Evolutionary conservation across 92 coral and sea anemone genomes (phyloP).

Genomic region (Epizoanthus ramosus): DNA sequence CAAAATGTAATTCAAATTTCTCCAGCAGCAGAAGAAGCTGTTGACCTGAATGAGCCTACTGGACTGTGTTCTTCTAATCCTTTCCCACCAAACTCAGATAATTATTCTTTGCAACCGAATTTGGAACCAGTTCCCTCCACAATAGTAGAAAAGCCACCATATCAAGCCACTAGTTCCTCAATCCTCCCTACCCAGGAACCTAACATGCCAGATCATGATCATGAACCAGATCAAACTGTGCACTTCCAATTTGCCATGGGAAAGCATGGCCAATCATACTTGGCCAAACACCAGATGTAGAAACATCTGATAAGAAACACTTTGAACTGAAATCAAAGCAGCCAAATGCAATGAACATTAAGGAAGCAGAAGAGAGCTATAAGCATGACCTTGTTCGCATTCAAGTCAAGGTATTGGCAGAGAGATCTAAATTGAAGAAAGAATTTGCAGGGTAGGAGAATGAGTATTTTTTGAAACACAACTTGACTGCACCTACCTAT

Average conservation of each 20-base stretch:
- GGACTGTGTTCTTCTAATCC: conserved; percentile 18
- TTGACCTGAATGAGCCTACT: not conserved
- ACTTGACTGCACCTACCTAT: conserved; percentile 30
- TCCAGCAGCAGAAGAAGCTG: conserved; percentile 18
- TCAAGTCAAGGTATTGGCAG: conserved; percentile 45
- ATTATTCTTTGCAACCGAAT: conserved; percentile 1
- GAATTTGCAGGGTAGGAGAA: conserved; percentile 23
- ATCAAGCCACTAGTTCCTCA: conserved; percentile 7
- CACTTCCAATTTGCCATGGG: conserved; percentile 36
- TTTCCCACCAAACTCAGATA: conserved; percentile 14
- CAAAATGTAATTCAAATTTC: conserved; percentile 20
- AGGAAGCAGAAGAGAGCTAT: conserved; percentile 31
- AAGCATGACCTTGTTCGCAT: conserved; percentile 21
- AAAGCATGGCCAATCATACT: conserved; percentile 39
- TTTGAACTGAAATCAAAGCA: conserved; percentile 30
- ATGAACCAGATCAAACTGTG: conserved; percentile 4
- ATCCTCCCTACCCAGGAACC: conserved; percentile 20
- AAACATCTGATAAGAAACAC: conserved; percentile 42
- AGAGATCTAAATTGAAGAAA: conserved; percentile 36
- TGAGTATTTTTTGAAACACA: conserved; percentile 19
- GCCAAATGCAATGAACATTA: not conserved
- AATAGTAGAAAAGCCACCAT: not conserved
- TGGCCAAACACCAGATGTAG: conserved; percentile 47
- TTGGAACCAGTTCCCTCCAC: not conserved
- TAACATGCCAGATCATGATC: conserved; percentile 11